Base-by-base conservation (phyloP, 2,113 vertebrate genomes). In the Progne subis region DNA sequence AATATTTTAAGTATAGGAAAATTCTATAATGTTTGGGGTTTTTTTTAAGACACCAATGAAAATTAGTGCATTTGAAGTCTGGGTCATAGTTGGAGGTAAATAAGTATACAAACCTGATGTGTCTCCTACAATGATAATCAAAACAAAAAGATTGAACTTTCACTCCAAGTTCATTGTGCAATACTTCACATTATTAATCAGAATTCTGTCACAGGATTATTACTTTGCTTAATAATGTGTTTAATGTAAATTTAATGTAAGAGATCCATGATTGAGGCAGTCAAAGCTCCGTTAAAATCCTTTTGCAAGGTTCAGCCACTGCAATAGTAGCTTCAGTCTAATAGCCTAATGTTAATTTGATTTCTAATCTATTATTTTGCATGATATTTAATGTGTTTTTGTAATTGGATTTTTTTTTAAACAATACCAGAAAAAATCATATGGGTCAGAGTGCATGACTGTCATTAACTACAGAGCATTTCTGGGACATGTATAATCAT, bases 241-340 rank as follows among this genome's bases (percentile, higher is more conserved):
- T 96, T 95, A 97, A 97, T 97, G 90, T 92, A 96, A 96, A 88
- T 96, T 95, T 96, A 96, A 94, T 94, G 86, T 90, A 97, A 95
- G 95, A 97, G 86, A 95, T 81, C 56, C 80, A 82, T 21, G 64
- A 95, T 82, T 91, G 19, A 92, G 50, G 69, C 89, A 95, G 86
- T 77, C 92, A 97, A 93, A 97, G 93, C 88, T 86, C 90, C 89
- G 92, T 96, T 91, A 95, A 96, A 97, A 93, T 81, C 53, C 34
- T 96, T 78, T 71, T 77, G 75, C 71, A 93, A 91, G 86, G 88
- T 94, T 95, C 94, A 95, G 63, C 47, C 59, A 67, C 70, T 95
- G 50, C 67, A 90, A 88, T 96, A 94, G 84, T 59, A 82, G 52
- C 83, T 94, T 90, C 82, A 92, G 96, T 82, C 88, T 82, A 92